Evolutionary conservation across 2,797 vertebrate species (phyloP).

Genomic region (Pangasius mekongensis): DNA sequence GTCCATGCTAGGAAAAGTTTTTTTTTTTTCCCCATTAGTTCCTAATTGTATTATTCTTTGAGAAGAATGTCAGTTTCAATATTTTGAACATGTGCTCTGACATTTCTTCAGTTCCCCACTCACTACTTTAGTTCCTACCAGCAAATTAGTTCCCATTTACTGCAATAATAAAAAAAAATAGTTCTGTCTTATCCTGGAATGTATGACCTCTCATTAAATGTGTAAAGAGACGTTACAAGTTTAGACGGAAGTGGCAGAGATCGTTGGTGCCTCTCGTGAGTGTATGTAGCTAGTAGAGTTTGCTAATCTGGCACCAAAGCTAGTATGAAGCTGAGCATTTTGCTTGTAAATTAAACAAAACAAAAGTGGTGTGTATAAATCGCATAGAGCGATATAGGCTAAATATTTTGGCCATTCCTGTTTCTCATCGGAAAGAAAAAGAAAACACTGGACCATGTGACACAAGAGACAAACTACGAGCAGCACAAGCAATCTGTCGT

Average conservation of each 20-base stretch:
- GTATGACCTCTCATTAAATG: not conserved
- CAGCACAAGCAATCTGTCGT: not conserved
- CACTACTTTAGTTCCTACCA: not conserved
- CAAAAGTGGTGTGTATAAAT: not conserved
- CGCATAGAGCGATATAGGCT: not conserved
- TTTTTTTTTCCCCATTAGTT: not conserved
- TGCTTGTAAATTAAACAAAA: not conserved
- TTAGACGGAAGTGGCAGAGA: not conserved
- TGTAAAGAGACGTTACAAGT: not conserved
- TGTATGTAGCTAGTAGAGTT: not conserved
- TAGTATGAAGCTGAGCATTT: not conserved
- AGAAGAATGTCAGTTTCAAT: not conserved
- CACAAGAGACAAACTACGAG: not conserved
- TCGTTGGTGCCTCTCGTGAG: not conserved
- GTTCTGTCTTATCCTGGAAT: not conserved
- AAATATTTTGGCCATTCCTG: not conserved
- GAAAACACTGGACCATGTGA: not conserved
- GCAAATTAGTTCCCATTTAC: not conserved
- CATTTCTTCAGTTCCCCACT: not conserved
- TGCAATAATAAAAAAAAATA: not conserved
- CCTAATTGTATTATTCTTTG: too few species aligned
- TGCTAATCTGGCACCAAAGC: not conserved
- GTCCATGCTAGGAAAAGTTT: not conserved
- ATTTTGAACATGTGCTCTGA: not conserved
- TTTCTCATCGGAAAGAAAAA: not conserved